Conservation (phyloP, 2,797 vertebrate genomes). For the Gymnodraco acuticeps region DNA sequence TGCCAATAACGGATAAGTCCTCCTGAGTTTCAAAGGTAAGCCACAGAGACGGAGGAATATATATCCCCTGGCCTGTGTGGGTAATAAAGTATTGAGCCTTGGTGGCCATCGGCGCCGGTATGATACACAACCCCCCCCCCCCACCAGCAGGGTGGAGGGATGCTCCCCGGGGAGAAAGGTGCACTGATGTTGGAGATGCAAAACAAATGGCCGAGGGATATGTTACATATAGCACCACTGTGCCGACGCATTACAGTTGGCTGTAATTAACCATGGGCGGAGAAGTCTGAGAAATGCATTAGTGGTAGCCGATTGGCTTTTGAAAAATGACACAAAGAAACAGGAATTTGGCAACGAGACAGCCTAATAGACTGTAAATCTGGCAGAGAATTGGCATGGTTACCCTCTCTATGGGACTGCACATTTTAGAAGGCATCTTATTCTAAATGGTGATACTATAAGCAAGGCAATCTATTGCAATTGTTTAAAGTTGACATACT, state of each 20-base stretch:
- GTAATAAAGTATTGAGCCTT: constrained; percentile 71
- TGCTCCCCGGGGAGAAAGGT: constrained; percentile 39
- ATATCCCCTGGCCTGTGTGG: constrained; percentile 50
- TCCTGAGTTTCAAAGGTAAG: constrained; percentile 76
- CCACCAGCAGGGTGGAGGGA: constrained; percentile 20
- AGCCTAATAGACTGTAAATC: constrained; percentile 1
- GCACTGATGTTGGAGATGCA: constrained; percentile 34
- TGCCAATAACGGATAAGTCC: constrained; percentile 85
- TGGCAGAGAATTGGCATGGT: constrained; percentile 8
- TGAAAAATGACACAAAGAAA: constrained; percentile 12
- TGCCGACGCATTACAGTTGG: constrained; percentile 18
- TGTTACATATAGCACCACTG: constrained; percentile 20
- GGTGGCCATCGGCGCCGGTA: constrained; percentile 43
- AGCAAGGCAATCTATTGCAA: no score
- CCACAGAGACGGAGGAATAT: constrained; percentile 35
- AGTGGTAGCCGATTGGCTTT: constrained; percentile 10
- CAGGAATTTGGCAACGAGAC: constrained; percentile 9
- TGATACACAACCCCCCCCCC: constrained; percentile 12
- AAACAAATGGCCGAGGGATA: constrained; percentile 58
- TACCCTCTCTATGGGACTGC: constrained; percentile 1
- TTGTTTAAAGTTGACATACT: no score
- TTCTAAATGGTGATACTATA: constrained; percentile 3
- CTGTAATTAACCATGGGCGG: background rate
- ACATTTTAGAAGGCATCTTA: constrained; percentile 4
- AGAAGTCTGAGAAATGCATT: constrained; percentile 2